These are phyloP conservation scores for Agrochola circellaris DNA, from an alignment of 2,888 invertebrate genomes.

Conservation along the genomic window DNA sequence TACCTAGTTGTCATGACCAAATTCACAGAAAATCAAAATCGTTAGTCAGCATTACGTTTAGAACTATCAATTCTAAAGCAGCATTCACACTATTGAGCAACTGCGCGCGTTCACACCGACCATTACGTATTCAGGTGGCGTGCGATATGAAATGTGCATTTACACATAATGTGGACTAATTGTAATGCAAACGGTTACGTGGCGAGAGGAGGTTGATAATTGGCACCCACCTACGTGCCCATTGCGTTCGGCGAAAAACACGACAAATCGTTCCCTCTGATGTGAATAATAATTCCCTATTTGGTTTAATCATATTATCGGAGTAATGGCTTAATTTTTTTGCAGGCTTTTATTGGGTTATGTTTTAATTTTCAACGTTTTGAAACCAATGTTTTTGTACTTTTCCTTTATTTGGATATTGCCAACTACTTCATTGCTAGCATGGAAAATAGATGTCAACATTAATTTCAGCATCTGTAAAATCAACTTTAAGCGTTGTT, in stretches of 20 bases:
- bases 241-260: conserved; percentile 52
- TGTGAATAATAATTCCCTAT: conserved; percentile 58
- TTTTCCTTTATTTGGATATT: neutral
- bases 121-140: conserved; percentile 70
- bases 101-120: conserved; percentile 24
- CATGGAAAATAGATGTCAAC: neutral
- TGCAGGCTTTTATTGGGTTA: conserved; percentile 12
- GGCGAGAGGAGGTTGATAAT: conserved; percentile 65
- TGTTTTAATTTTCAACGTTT: neutral
- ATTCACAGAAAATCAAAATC: conserved; percentile 3
- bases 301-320: conserved; percentile 55
- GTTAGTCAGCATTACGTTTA: conserved; percentile 3
- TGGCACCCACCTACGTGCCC: conserved; percentile 62
- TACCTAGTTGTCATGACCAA: no score
- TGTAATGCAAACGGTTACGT: conserved; percentile 74
- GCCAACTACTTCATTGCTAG: neutral
- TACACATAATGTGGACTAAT: conserved; percentile 77
- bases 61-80: conserved; percentile 49
- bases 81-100: conserved; percentile 46
- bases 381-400: neutral
- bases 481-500: neutral
- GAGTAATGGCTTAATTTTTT: conserved; percentile 48
- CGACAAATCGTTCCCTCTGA: conserved; percentile 56
- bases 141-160: conserved; percentile 75
- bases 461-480: neutral